Percentiles rank a stretch among this genome's conserved stretches.
These are phyloP conservation scores for Drosophila persimilis DNA, from an alignment of 1,140 invertebrate genomes.

Conservation along the genomic window DNA sequence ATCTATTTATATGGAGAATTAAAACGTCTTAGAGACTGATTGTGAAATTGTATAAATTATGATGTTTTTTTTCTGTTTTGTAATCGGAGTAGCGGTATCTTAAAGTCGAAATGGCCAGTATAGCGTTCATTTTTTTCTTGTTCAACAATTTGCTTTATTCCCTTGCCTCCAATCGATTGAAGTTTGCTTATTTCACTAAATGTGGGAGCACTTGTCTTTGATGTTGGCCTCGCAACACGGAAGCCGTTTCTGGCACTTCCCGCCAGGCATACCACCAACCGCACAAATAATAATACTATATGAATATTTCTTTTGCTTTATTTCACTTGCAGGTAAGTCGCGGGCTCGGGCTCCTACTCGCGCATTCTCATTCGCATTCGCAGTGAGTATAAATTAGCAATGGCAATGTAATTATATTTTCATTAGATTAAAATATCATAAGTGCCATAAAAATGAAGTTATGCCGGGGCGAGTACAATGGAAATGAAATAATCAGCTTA, in stretches of 20 bases:
- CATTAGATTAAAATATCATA: conserved; percentile 72
- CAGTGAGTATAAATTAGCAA: conserved; percentile 56
- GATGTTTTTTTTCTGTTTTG: too few relatives aligned
- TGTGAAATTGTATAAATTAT: too few relatives aligned
- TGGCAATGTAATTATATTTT: conserved; percentile 66
- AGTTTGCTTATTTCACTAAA: conserved; percentile 55
- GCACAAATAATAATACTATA: conserved; percentile 18
- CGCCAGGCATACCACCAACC: conserved; percentile 35
- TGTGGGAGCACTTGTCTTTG: conserved; percentile 48
- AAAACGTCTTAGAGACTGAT: too few relatives aligned
- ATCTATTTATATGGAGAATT: too few relatives aligned
- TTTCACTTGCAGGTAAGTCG: conserved; percentile 67
- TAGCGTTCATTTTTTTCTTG: conserved; percentile 25
- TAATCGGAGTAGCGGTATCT: too few relatives aligned
- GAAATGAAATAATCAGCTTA: conserved; percentile 66
- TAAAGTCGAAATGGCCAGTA: too few relatives aligned
- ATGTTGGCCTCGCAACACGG: conserved; percentile 44
- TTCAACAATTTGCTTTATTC: conserved; percentile 70
- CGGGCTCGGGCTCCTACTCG: background rate
- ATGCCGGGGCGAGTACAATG: conserved; percentile 53
- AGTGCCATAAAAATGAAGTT: conserved; percentile 63
- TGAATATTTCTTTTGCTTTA: conserved; percentile 26
- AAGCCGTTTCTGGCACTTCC: conserved; percentile 22
- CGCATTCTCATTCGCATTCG: background rate
- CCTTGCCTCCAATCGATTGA: conserved; percentile 68